Conservation (phyloP, 2,888 invertebrate species). For the Molorchus minor region DNA sequence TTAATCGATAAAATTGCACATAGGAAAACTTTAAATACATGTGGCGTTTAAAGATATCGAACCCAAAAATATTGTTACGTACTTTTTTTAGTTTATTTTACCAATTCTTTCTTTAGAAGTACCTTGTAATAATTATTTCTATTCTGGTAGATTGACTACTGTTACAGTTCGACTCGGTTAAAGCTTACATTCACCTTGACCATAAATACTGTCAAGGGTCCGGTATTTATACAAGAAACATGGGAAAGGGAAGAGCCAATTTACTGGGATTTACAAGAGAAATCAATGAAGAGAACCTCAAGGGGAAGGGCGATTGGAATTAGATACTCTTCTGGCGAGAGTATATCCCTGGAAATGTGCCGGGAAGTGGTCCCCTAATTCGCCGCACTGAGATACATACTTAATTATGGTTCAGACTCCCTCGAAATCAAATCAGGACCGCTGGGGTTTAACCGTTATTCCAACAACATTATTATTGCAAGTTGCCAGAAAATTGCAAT, state of each 20-base stretch:
- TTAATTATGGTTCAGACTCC: constrained; percentile 57
- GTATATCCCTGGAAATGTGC: constrained; percentile 54
- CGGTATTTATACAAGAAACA: constrained; percentile 36
- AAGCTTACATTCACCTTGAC: constrained; percentile 46
- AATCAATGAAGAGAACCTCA: constrained; percentile 58
- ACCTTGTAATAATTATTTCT: too few species aligned
- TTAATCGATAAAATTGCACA: too few species aligned
- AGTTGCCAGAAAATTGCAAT: constrained; percentile 48
- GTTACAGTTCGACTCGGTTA: too few species aligned
- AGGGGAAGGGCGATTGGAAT: constrained; percentile 52
- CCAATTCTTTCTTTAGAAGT: too few species aligned
- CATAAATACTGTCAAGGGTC: constrained; percentile 41
- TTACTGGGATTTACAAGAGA: constrained; percentile 59
- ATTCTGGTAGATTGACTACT: too few species aligned
- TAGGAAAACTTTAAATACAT: too few species aligned
- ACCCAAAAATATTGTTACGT: too few species aligned
- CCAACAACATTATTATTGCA: constrained; percentile 50
- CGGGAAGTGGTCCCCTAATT: constrained; percentile 52
- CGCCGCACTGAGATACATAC: constrained; percentile 51
- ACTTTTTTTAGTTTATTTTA: too few species aligned
- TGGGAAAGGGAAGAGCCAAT: constrained; percentile 54
- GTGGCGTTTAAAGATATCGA: too few species aligned
- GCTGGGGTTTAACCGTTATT: constrained; percentile 38
- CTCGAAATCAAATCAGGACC: constrained; percentile 57
- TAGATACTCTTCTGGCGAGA: constrained; percentile 55